Evolutionary conservation across 92 coral and sea anemone species (phyloP), one percentile per base, ranked within the genome.

Genomic region (Diadumene lineata): DNA sequence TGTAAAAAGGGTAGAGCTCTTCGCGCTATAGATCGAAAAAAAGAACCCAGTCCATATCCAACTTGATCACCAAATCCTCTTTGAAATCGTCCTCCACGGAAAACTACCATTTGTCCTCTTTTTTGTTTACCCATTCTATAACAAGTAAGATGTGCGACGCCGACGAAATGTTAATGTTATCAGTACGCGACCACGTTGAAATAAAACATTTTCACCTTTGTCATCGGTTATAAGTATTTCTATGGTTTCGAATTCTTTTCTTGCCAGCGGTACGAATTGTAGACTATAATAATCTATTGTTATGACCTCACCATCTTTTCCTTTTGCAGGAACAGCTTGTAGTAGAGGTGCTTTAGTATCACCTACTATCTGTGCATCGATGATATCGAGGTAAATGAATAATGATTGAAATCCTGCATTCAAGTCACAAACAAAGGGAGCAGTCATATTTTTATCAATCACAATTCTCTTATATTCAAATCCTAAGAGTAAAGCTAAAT

Each of bases 161-260:
- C n/a, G n/a, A n/a, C n/a, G n/a, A n/a, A n/a, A n/a, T n/a, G n/a
- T n/a, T n/a, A n/a, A 38, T 38, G 48, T 38, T 38, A 38, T 4
- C 13, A 38, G 6, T 38, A 38, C 48, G 48, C 48, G 48, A 13
- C 48, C 48, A 4, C 13, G 48, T 38, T 38, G 7, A 13, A 38
- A 56, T 3, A 71, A 48, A 33, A 73, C 53, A 34, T 58, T 38
- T 60, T 65, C 29, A 3, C 79, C 79, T 9, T 64, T 30, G 31
- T 73, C 69, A 50, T 53, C 69, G 22, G 69, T 73, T 73, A 73
- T 73, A 60, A 55, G 69, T 7, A 73, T 51, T 73, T 73, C 69
- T 48, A 73, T 9, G 16, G 79, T 73, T 31, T 73, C 69, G 57
- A 73, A 73, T 30, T 51, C 51, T 16, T 73, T 73, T 24, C 72